phyloP scores from a whole-genome alignment of 2,888 invertebrate genomes.

The Electrophaes corylata region DNA sequence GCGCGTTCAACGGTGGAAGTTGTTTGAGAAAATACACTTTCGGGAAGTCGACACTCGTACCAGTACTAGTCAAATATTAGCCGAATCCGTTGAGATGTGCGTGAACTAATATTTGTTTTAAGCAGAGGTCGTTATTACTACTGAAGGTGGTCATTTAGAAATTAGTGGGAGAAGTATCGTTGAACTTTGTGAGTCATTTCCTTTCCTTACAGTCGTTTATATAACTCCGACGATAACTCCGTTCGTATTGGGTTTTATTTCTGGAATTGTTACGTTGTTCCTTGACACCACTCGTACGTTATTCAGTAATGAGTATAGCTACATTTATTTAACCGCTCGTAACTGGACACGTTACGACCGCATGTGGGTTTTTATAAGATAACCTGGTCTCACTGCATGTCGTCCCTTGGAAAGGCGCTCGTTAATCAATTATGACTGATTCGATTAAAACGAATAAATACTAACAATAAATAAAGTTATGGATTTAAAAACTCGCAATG shows the following conservation, averaged over 20 bases:
- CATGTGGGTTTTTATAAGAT: slow-evolving; percentile 72
- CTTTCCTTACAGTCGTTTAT: slow-evolving; percentile 39
- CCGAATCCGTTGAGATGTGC: slow-evolving; percentile 76
- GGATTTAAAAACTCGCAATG: slow-evolving; percentile 1
- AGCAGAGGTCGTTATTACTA: slow-evolving; percentile 72
- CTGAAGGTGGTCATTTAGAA: slow-evolving; percentile 52
- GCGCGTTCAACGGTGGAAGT: slow-evolving; percentile 72
- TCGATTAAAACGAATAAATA: slow-evolving; percentile 42
- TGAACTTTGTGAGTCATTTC: slow-evolving; percentile 40
- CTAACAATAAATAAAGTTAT: slow-evolving; percentile 21
- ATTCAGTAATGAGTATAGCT: slow-evolving; percentile 71
- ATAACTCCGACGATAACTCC: slow-evolving; percentile 48
- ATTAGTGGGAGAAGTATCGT: slow-evolving; percentile 26
- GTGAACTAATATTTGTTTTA: slow-evolving; percentile 74
- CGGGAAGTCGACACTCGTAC: slow-evolving; percentile 69
- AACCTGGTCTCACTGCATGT: slow-evolving; percentile 55
- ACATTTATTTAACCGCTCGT: slow-evolving; percentile 81
- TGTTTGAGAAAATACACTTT: slow-evolving; percentile 80
- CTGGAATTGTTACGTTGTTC: slow-evolving; percentile 61
- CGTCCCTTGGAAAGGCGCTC: slow-evolving; percentile 49
- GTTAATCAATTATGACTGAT: slow-evolving; percentile 54
- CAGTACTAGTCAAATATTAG: slow-evolving; percentile 71
- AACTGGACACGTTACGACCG: slow-evolving; percentile 70
- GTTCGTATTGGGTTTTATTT: slow-evolving; percentile 71
- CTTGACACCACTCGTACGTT: slow-evolving; percentile 58